Base-by-base conservation (phyloP, 2,888 invertebrate species). In the Nomada goodeniana region DNA sequence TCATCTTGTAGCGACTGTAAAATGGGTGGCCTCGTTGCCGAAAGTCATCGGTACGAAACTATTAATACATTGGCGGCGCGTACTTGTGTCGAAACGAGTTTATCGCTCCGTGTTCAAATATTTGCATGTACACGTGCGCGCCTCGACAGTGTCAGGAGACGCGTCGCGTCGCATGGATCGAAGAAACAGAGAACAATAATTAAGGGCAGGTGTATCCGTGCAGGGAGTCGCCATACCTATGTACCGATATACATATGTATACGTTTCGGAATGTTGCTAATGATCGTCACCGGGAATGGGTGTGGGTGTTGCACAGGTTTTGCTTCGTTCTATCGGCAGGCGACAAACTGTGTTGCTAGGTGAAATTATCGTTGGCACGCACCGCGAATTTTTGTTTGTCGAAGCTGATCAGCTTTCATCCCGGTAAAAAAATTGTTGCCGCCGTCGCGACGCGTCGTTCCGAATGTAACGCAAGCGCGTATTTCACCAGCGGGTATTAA, bases 191-290 rank as follows among this genome's bases (percentile, higher is more conserved):
- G 20, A 76, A 61, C 52, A 69, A 74, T 74, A 57, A 57, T 57
- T 20, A 26, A 20, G 57, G 23, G 26, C 57, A 57, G 55, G n/a
- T 55, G 36, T 55, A 10, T 55, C 11, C 2, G n/a, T 15, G 47
- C 15, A 13, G 20, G 10, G 29, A 29, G 29, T 29, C 29, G 29
- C 3, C 29, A 29, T 29, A 29, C 4, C 36, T 36, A n/a, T n/a
- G n/a, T n/a, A n/a, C n/a, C n/a, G n/a, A n/a, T n/a, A n/a, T 36
- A 36, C 36, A 36, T 36, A 36, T 36, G 36, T 7, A 36, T 36
- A 36, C 68, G 52, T 50, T 61, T 29, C 23, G 73, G 76, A 86
- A 86, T 84, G 75, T 57, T 57, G 77, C 75, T 84, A 86, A 86
- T 64, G 67, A 79, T 64, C 71, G 55, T 18, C 36, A 36, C 36